Evolutionary conservation across 2,888 invertebrate species (phyloP), one percentile per base, ranked within the genome.

Genomic region (Seira ritae): DNA sequence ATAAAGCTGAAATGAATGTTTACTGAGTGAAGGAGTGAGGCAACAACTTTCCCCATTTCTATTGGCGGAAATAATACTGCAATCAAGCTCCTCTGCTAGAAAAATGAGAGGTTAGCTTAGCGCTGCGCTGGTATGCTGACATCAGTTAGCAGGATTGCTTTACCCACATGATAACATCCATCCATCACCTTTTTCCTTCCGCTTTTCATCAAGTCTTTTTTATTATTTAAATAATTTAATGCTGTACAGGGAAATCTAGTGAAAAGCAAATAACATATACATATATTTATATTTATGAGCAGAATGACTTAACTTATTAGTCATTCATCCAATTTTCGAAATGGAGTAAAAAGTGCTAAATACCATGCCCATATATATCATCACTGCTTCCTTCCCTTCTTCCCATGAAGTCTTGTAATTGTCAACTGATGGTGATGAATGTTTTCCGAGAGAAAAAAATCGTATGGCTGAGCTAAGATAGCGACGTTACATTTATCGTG

Each of bases 401-500:
- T 55, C 12, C 55, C 55, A 55, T 66, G 46, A 74, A 74, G 66
- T 74, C 67, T 66, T 74, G 74, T 74, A 74, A 74, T 74, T 74
- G 65, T 65, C 66, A 66, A 66, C 62, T 55, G 55, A 12, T 55
- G 3, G 55, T 74, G 74, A 74, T 74, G 67, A 74, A 74, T 74
- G 74, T 17, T 23, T 67, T 74, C 74, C 74, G 66, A 46, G 55
- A 46, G 55, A 55, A 55, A 55, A 55, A 55, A 55, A n/a, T 55
- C 6, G 6, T 55, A n/a, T 8, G 15, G 55, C 55, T 12, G 55
- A 31, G 31, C 8, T 31, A 31, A 31, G 31, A 31, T 31, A 17
- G 55, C 55, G 12, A 55, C 55, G 12, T 55, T 55, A 3, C 55
- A 15, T 17, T 55, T 55, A n/a, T 55, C 55, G 12, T 3, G 55